Evolutionary conservation across 2,888 invertebrate genomes (phyloP).

Genomic region (Epiblema foenella): DNA sequence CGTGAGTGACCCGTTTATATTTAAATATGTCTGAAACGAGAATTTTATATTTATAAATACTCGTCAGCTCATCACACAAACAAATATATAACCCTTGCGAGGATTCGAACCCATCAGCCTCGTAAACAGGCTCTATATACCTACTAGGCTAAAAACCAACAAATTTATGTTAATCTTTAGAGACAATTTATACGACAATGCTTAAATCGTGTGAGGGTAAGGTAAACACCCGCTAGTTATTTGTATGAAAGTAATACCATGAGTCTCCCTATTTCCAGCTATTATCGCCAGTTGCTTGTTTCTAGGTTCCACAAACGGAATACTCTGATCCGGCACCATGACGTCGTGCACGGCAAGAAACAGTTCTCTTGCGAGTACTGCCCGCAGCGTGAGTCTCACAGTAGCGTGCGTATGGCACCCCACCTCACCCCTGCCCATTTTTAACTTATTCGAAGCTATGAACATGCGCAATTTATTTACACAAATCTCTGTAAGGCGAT

Average conservation of each 20-base stretch:
- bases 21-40: no score
- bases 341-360: conserved; percentile 57
- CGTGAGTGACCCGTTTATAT: no score
- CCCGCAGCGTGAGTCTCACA: conserved; percentile 71
- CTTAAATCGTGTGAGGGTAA: no score
- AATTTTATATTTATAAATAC: no score
- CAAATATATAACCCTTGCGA: no score
- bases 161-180: no score
- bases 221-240: no score
- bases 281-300: conserved; percentile 49
- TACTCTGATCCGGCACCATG: conserved; percentile 59
- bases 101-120: no score
- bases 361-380: conserved; percentile 69
- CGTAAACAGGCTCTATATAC: no score
- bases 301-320: conserved; percentile 62
- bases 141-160: no score
- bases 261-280: not conserved
- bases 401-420: conserved; percentile 37
- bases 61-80: no score
- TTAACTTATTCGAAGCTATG: conserved; percentile 64
- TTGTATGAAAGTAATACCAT: not conserved
- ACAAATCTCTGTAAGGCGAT: conserved; percentile 6
- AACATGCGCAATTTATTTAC: conserved; percentile 62
- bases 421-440: conserved; percentile 37
- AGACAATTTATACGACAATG: no score